Percentiles rank a stretch among this genome's conserved stretches.
These are phyloP conservation scores for Apocheima hispidaria DNA, from an alignment of 2,888 invertebrate genomes.

Conservation along the genomic window DNA sequence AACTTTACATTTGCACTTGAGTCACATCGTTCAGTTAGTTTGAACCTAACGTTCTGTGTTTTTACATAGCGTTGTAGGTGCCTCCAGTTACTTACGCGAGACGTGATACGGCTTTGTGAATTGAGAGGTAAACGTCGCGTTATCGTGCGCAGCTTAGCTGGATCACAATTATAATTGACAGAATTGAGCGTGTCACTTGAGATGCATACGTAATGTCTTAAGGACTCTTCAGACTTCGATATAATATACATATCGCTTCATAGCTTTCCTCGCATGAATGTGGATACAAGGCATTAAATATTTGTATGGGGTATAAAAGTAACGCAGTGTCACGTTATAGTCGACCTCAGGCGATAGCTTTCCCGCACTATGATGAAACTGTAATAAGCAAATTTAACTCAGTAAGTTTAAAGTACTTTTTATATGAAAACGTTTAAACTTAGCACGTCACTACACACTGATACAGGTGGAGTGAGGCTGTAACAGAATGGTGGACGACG, in stretches of 20 bases:
- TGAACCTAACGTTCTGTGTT: conserved; percentile 12
- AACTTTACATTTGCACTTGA: neutral
- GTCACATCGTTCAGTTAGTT: neutral
- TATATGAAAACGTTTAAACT: no score
- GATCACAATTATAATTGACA: conserved; percentile 38
- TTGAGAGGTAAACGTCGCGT: conserved; percentile 48
- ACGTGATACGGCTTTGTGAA: conserved; percentile 61
- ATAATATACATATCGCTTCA: neutral
- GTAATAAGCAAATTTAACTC: no score
- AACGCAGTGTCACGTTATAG: no score
- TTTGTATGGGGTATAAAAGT: no score
- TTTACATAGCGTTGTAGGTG: conserved; percentile 31
- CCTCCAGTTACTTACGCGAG: conserved; percentile 56
- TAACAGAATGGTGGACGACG: no score
- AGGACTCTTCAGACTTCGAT: neutral
- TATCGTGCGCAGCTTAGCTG: conserved; percentile 43
- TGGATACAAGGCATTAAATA: no score
- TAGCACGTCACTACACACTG: no score
- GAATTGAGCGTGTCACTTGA: conserved; percentile 29
- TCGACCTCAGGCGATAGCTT: no score
- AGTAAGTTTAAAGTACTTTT: no score
- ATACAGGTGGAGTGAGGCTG: no score
- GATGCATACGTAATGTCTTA: conserved; percentile 22
- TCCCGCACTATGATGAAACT: no score
- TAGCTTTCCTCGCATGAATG: no score